Evolutionary conservation across 1,140 invertebrate species (phyloP), one percentile per base, ranked within the genome.

Genomic region (Brachionus koreanus): DNA sequence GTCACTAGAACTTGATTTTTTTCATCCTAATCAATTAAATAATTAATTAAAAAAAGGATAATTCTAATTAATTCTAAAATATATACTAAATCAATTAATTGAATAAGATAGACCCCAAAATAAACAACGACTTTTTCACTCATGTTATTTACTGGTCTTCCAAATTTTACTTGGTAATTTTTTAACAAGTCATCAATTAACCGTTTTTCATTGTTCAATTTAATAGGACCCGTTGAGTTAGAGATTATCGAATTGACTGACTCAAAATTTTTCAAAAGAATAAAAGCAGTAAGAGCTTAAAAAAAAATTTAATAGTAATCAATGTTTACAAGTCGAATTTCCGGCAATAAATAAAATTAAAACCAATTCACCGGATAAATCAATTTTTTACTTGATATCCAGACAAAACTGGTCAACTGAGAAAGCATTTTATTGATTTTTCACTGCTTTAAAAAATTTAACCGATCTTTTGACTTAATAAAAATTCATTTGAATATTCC

Each of bases 81-180:
- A 35, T 10, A 13, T 49, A 82, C 88, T 33, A 89, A 85, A 83
- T 89, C 87, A 7, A 89, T 84, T 69, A 89, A 88, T 83, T 89
- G 88, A 77, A 89, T 88, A 7, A 89, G 84, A 33, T 85, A 86
- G 3, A 89, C 82, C 4, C 87, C 87, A 82, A 87, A 88, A 61
- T 84, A 74, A 13, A 89, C 86, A 16, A 76, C 83, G 25, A 89
- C 84, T 23, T 85, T 87, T 43, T 88, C 85, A 39, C 86, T 86
- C 67, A 86, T 86, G 63, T 86, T 84, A 72, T 84, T 84, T 4
- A 89, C 88, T 0, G 88, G 88, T 52, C 88, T 72, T 6, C 88
- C 88, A 84, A 87, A 85, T 52, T 85, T 85, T 7, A 88, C 88
- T 57, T 85, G 84, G 84, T 89, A 89, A 81, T 87, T 84, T 3